A percentile compares a stretch with the other conserved stretches of the same genome.
phyloP scores from a whole-genome alignment of 2,888 invertebrate genomes.

The Tanytarsus gracilentus region DNA sequence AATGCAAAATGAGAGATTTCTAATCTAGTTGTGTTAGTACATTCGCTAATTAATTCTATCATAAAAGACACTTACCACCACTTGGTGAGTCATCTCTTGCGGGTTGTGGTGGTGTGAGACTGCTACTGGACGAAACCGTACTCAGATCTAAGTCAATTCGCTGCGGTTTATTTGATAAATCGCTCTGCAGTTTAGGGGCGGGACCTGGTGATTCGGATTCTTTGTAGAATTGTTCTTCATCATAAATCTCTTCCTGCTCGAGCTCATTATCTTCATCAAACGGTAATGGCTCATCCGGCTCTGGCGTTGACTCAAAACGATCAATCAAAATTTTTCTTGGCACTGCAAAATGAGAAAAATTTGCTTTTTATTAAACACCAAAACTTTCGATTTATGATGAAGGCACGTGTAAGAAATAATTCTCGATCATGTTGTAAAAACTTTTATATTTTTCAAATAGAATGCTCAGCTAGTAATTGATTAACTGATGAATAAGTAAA shows the following conservation, averaged over 20 bases:
- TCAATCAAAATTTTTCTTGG: constrained; percentile 75
- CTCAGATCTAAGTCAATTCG: constrained; percentile 32
- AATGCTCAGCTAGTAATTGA: background rate
- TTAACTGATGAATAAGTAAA: background rate
- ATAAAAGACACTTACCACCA: constrained; percentile 37
- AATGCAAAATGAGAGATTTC: too few relatives aligned
- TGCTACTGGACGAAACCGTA: constrained; percentile 35
- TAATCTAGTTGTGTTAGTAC: too few relatives aligned
- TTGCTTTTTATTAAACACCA: background rate
- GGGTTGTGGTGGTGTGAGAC: constrained; percentile 38
- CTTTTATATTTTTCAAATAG: too few relatives aligned
- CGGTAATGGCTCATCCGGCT: constrained; percentile 63
- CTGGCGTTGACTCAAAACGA: constrained; percentile 67
- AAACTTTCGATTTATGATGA: too few relatives aligned
- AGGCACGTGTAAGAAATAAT: too few relatives aligned
- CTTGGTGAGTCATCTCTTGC: constrained; percentile 39
- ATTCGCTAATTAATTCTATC: background rate
- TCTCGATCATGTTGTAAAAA: too few relatives aligned
- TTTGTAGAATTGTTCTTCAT: constrained; percentile 48
- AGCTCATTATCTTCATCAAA: constrained; percentile 42
- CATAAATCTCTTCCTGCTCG: constrained; percentile 45
- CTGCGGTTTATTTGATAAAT: constrained; percentile 33
- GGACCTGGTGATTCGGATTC: constrained; percentile 49
- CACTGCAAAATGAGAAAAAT: constrained; percentile 47
- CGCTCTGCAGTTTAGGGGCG: constrained; percentile 44